These are phyloP conservation scores for Operophtera brumata DNA, from an alignment of 2,888 invertebrate species.

Conservation along the genomic window DNA sequence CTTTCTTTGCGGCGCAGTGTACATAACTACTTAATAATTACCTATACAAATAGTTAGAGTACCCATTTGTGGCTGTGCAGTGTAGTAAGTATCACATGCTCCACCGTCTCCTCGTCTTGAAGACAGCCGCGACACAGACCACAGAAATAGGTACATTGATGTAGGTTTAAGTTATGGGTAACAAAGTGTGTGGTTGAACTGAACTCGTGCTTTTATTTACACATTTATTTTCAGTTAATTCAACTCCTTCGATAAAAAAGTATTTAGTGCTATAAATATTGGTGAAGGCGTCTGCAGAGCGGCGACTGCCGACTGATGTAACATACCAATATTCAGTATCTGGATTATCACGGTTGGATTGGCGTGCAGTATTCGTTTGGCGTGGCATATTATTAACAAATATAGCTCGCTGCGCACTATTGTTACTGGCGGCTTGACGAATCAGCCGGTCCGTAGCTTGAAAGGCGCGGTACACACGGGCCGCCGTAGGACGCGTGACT, in stretches of 20 bases:
- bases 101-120: no score
- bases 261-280: neutral
- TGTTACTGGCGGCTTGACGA: slow-evolving; percentile 59
- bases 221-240: neutral
- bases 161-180: no score
- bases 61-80: no score
- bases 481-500: slow-evolving; percentile 28
- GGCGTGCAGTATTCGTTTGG: slow-evolving; percentile 65
- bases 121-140: no score
- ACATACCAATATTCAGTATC: slow-evolving; percentile 29
- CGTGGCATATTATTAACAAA: slow-evolving; percentile 73
- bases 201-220: neutral
- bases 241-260: neutral
- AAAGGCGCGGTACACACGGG: slow-evolving; percentile 45
- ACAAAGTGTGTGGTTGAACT: no score
- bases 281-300: no score
- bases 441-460: slow-evolving; percentile 59
- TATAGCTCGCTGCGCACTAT: slow-evolving; percentile 66
- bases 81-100: no score
- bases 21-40: no score
- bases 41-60: no score
- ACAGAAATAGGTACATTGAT: no score
- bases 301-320: neutral
- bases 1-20: no score
- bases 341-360: slow-evolving; percentile 56